Conservation (phyloP, 2,888 invertebrate species). For the Trachelus troglodyta region DNA sequence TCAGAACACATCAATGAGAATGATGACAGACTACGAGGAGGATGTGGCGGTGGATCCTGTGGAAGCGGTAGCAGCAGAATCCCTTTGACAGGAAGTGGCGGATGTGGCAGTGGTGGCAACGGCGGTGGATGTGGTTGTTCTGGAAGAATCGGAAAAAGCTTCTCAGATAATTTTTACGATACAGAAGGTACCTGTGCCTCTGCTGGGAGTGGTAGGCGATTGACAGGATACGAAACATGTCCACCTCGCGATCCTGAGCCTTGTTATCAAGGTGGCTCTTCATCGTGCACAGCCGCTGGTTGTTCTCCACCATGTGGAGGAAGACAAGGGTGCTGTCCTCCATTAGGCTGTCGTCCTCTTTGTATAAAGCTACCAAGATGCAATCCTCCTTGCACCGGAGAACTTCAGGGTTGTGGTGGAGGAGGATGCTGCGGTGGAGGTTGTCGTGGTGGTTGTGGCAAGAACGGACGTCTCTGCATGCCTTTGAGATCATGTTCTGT, state of each 20-base stretch:
- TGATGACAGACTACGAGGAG: slow-evolving; percentile 47
- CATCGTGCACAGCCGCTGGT: slow-evolving; percentile 16
- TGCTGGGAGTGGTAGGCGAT: slow-evolving; percentile 5
- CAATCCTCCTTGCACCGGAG: slow-evolving; percentile 33
- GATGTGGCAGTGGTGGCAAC: slow-evolving; percentile 18
- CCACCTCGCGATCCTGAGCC: slow-evolving; percentile 26
- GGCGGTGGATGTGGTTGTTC: background rate
- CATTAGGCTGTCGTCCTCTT: slow-evolving; percentile 35
- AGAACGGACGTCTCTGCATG: slow-evolving; percentile 47
- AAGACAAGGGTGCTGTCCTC: slow-evolving; percentile 42
- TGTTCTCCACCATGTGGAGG: slow-evolving; percentile 38
- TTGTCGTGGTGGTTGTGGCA: slow-evolving; percentile 53
- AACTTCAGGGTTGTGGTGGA: slow-evolving; percentile 41
- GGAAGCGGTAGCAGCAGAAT: slow-evolving; percentile 8
- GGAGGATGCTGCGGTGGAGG: slow-evolving; percentile 55
- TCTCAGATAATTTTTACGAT: background rate
- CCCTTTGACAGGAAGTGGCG: background rate
- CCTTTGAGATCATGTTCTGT: slow-evolving; percentile 40
- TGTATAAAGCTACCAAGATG: slow-evolving; percentile 34
- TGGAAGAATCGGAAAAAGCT: background rate
- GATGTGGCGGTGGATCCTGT: slow-evolving; percentile 39
- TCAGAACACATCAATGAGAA: slow-evolving; percentile 28
- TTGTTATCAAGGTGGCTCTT: slow-evolving; percentile 15
- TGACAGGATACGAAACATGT: slow-evolving; percentile 21
- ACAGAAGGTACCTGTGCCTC: slow-evolving; percentile 25